Conservation (phyloP, 2,888 invertebrate genomes). For the Xylocampa areola region DNA sequence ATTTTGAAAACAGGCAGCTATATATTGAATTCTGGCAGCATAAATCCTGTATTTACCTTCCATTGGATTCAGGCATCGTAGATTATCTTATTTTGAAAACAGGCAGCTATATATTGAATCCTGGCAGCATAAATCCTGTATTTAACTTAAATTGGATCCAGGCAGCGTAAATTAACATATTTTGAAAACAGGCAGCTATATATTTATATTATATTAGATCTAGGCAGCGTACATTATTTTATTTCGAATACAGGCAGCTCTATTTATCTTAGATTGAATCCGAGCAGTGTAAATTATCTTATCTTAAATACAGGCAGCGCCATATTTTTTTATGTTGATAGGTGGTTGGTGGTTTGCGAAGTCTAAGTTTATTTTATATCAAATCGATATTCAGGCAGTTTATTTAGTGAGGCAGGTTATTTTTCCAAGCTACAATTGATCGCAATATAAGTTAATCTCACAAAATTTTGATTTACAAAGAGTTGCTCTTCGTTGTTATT, state of each 20-base stretch:
- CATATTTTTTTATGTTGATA: not conserved
- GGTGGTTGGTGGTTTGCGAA: not conserved
- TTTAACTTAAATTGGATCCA: not conserved
- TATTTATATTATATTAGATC: not conserved
- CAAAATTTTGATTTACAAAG: not conserved
- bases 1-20: conserved; percentile 6
- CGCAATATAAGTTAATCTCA: not conserved
- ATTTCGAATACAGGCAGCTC: not conserved
- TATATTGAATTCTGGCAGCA: too few relatives aligned
- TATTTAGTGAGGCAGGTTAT: conserved; percentile 14
- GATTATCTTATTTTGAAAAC: not conserved
- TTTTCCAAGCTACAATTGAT: conserved; percentile 1
- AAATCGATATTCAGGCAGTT: not conserved
- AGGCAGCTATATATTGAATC: conserved; percentile 8
- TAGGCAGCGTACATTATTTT: conserved; percentile 5
- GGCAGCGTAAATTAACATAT: conserved; percentile 8
- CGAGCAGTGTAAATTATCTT: too few relatives aligned
- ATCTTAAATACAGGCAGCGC: not conserved
- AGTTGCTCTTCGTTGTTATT: conserved; percentile 26
- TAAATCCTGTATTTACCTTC: too few relatives aligned
- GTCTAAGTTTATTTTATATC: not conserved
- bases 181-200: not conserved
- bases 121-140: conserved; percentile 15
- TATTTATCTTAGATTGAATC: not conserved
- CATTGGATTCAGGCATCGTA: too few relatives aligned